phyloP scores from a whole-genome alignment of 2,888 invertebrate genomes.

The Elgonia sp. region DNA sequence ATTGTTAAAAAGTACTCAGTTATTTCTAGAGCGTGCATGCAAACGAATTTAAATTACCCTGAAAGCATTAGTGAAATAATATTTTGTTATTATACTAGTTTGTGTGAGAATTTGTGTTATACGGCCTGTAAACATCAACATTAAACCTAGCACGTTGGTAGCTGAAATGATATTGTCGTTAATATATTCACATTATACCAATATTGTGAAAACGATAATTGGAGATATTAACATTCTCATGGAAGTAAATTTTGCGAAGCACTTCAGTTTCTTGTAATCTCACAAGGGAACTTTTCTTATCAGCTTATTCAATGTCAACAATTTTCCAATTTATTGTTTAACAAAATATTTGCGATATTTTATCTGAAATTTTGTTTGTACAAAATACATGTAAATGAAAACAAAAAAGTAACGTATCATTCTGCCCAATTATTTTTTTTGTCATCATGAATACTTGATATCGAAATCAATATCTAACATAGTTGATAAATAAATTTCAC shows the following conservation, averaged over 20 bases:
- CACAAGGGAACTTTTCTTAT: neutral
- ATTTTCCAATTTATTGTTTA: neutral
- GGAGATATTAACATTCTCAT: conserved; percentile 9
- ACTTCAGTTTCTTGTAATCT: conserved; percentile 21
- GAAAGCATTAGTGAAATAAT: conserved; percentile 56
- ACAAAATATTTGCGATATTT: too few relatives aligned
- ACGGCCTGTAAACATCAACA: conserved; percentile 44
- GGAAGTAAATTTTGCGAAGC: neutral
- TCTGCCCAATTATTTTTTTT: conserved; percentile 19
- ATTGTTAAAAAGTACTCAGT: too few relatives aligned
- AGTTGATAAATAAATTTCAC: conserved; percentile 35
- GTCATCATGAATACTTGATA: conserved; percentile 24
- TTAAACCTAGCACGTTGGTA: conserved; percentile 24
- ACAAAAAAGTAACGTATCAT: neutral
- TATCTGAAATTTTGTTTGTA: too few relatives aligned
- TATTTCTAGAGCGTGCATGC: too few relatives aligned
- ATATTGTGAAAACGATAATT: conserved; percentile 41
- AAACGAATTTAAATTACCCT: too few relatives aligned
- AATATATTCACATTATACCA: conserved; percentile 28
- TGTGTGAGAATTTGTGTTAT: conserved; percentile 46
- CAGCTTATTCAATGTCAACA: neutral
- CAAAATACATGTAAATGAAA: neutral
- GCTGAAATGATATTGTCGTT: conserved; percentile 41
- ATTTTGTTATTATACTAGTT: conserved; percentile 56
- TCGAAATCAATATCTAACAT: conserved; percentile 13